phyloP scores from a whole-genome alignment of 1,140 invertebrate genomes.

The Zophobas atratus region DNA sequence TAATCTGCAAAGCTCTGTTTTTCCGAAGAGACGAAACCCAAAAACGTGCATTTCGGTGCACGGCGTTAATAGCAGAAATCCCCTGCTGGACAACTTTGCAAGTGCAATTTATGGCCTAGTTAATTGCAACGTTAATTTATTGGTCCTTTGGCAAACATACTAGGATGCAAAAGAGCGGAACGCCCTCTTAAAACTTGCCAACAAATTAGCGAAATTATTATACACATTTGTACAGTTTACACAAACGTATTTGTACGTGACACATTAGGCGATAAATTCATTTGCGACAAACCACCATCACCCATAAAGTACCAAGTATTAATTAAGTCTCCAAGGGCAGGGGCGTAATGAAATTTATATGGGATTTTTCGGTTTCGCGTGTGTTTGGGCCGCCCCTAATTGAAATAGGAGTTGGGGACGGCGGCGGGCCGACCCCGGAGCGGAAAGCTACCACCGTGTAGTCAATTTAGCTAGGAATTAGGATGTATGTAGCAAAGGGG shows the following conservation, averaged over 20 bases:
- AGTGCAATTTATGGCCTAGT: constrained; percentile 30
- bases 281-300: constrained; percentile 37
- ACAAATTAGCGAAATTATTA: constrained; percentile 42
- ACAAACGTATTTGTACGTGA: constrained; percentile 27
- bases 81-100: constrained; percentile 24
- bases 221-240: constrained; percentile 37
- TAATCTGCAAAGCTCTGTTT: too few species aligned
- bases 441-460: constrained; percentile 1
- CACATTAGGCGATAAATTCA: constrained; percentile 35
- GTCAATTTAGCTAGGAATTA: constrained; percentile 21
- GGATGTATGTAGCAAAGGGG: constrained; percentile 23
- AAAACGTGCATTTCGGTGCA: constrained; percentile 3
- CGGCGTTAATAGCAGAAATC: constrained; percentile 23
- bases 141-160: constrained; percentile 31
- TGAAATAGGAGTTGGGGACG: constrained; percentile 23
- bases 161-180: background rate
- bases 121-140: constrained; percentile 38
- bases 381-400: constrained; percentile 28
- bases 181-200: constrained; percentile 24
- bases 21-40: background rate
- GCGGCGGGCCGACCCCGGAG: background rate
- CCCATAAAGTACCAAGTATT: constrained; percentile 34
- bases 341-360: constrained; percentile 25
- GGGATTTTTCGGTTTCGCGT: constrained; percentile 31
- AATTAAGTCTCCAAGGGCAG: constrained; percentile 14